These are phyloP conservation scores for Polymixis lichenea DNA, from an alignment of 2,888 invertebrate genomes.

Conservation along the genomic window DNA sequence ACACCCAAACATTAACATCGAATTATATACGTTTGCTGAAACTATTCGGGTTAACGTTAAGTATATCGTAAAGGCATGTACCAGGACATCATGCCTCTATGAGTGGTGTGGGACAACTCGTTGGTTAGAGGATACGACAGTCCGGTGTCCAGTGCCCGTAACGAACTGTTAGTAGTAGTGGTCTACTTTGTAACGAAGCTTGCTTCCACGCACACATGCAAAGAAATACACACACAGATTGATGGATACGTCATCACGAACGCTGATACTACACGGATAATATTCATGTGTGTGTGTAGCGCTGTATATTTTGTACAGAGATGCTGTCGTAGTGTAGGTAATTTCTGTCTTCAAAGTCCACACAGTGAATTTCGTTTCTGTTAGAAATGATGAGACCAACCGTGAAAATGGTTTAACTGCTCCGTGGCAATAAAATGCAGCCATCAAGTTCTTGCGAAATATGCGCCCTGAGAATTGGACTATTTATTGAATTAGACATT, in stretches of 20 bases:
- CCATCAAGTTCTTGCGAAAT: constrained; percentile 70
- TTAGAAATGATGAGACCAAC: constrained; percentile 65
- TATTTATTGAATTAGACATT: constrained; percentile 72
- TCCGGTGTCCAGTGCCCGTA: constrained; percentile 49
- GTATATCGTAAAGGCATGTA: constrained; percentile 68
- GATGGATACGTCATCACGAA: not conserved
- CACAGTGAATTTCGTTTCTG: constrained; percentile 53
- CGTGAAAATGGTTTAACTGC: constrained; percentile 75
- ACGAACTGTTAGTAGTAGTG: constrained; percentile 49
- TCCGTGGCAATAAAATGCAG: constrained; percentile 75
- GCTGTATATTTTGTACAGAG: not conserved
- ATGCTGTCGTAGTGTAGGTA: constrained; percentile 39
- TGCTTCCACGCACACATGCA: constrained; percentile 36
- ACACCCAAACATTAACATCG: constrained; percentile 66
- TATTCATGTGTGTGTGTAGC: constrained; percentile 15
- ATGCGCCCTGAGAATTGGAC: constrained; percentile 72
- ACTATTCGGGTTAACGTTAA: constrained; percentile 69
- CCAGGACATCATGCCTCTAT: constrained; percentile 61
- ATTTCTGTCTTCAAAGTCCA: constrained; percentile 39
- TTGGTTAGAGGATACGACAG: constrained; percentile 63
- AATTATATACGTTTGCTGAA: constrained; percentile 63
- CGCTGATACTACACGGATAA: not conserved
- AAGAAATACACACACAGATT: not conserved
- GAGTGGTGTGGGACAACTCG: constrained; percentile 67
- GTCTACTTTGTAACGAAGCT: constrained; percentile 27